Evolutionary conservation across 2,888 invertebrate species (phyloP), one percentile per base, ranked within the genome.

Genomic region (Amiota minor): DNA sequence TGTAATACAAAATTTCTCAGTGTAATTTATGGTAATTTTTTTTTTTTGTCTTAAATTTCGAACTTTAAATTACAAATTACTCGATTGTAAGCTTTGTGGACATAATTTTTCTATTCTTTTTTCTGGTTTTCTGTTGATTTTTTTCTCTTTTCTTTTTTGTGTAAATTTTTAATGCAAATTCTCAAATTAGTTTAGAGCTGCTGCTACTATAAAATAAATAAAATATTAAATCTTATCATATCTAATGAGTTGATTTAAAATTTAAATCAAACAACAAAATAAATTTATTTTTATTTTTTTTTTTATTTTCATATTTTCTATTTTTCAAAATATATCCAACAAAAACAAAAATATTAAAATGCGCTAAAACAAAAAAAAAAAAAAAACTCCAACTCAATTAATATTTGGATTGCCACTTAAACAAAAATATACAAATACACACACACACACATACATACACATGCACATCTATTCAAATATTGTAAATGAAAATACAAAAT

Each of bases 1-100:
- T 68, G 67, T 68, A 68, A 16, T 45, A 59, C 56, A 65, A 76
- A 70, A 73, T 67, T 86, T 85, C 81, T 83, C 83, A 79, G 83
- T 82, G 85, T 84, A 82, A 79, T 84, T 80, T 74, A 70, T 75
- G 18, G 46, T 35, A 65, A 67, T 74, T 68, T 71, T 46, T 61
- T 74, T 64, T 55, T 64, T 46, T n/a, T n/a, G n/a, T n/a, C n/a
- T n/a, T 35, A 35, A 35, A 35, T 6, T 35, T 35, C 2, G 6
- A 35, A 35, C 35, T 35, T 16, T 20, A 20, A 20, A n/a, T n/a
- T n/a, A 20, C 16, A 59, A 59, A 9, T 4, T 59, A 50, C n/a
- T n/a, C n/a, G n/a, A n/a, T n/a, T 35, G 35, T 35, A 35, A 35
- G 35, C 35, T 35, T 6, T 35, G 35, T 35, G 35, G 35, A 1